Base-by-base conservation (phyloP, 2,888 invertebrate genomes). In the Callyntrura sp. region DNA sequence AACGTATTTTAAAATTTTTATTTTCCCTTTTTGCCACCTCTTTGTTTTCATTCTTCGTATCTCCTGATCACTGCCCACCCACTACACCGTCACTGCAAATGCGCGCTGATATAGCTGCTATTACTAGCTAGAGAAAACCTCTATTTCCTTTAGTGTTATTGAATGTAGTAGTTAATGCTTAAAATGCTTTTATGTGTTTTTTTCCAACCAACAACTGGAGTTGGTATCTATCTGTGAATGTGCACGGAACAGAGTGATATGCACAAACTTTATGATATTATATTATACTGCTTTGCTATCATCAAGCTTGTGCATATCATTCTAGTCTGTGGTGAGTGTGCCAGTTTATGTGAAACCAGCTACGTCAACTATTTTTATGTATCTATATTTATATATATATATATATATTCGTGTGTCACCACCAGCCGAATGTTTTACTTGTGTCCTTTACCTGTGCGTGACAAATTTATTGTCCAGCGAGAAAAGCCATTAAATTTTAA, bases 351-450 rank as follows among this genome's bases (percentile, higher is more conserved):
- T 51, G 11, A 51, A 14, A n/a, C n/a, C n/a, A 14, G n/a, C n/a
- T 51, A 51, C n/a, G 35, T 35, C 35, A 6, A 51, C n/a, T 51
- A 0, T 6, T n/a, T 57, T 17, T n/a, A 55, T 14, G 0, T 14
- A 57, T 17, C 11, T 60, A 55, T 55, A 60, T 60, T 51, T 6
- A 17, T 60, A 60, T 60, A n/a, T n/a, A n/a, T n/a, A n/a, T n/a
- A n/a, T n/a, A n/a, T n/a, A n/a, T 60, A 62, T 81, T 5, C 45
- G 62, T 73, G 76, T 86, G 45, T 86, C 83, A 65, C 14, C 51
- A 28, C n/a, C 51, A 51, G n/a, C 51, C 3, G 6, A 35, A 6
- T 81, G 45, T 65, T 3, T 62, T 55, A 78, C 28, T 51, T 70
- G 70, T 70, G 43, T 70, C n/a, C 9, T 78, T 81, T 81, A n/a